These are phyloP conservation scores for Drosophila pseudotalamancana DNA, from an alignment of 2,888 invertebrate species.

Conservation along the genomic window DNA sequence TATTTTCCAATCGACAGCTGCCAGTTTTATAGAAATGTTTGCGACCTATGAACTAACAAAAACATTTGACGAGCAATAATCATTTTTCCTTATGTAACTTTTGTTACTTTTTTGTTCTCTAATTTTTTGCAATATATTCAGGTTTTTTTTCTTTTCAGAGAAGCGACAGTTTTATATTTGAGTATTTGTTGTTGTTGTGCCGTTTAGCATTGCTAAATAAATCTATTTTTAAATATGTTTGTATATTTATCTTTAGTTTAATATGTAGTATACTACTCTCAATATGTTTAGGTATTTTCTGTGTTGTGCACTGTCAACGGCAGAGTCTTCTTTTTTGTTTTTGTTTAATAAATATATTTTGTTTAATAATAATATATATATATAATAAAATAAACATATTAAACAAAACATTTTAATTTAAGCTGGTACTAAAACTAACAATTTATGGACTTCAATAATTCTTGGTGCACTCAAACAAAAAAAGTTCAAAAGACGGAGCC, in stretches of 20 bases:
- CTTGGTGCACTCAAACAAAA: slow-evolving; percentile 62
- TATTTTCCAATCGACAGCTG: slow-evolving; percentile 52
- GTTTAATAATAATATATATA: background rate
- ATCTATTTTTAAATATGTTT: slow-evolving; percentile 41
- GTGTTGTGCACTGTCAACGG: slow-evolving; percentile 52
- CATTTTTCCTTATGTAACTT: slow-evolving; percentile 26
- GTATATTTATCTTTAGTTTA: slow-evolving; percentile 42
- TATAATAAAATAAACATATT: background rate
- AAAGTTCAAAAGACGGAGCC: slow-evolving; percentile 85
- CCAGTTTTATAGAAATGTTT: slow-evolving; percentile 63
- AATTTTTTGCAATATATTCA: slow-evolving; percentile 29
- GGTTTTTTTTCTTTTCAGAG: slow-evolving; percentile 21
- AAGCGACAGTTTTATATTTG: slow-evolving; percentile 47
- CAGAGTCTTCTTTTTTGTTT: slow-evolving; percentile 36
- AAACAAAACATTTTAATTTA: slow-evolving; percentile 10
- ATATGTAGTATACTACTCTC: slow-evolving; percentile 23
- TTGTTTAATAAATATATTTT: background rate
- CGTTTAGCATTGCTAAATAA: slow-evolving; percentile 58
- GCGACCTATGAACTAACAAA: slow-evolving; percentile 69
- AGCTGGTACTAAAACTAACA: slow-evolving; percentile 50
- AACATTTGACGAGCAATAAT: slow-evolving; percentile 69
- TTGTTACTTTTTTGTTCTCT: slow-evolving; percentile 28
- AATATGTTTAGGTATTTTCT: slow-evolving; percentile 31
- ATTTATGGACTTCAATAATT: slow-evolving; percentile 60
- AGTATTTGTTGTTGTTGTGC: slow-evolving; percentile 59